Conservation (phyloP, 2,888 invertebrate species). For the Meteorus cinctellus region DNA sequence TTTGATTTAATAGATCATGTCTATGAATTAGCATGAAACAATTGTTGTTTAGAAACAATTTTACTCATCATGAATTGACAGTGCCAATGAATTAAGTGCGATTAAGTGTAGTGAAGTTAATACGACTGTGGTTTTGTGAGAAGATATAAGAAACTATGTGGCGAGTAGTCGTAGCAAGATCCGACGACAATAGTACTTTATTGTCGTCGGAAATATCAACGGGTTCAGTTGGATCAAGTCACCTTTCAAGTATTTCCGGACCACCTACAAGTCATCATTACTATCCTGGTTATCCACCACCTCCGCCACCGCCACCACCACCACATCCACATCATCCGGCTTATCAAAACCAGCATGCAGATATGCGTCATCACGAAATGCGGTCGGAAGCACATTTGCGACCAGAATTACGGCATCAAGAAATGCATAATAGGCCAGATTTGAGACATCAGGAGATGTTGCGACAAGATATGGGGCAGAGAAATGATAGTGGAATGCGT, state of each 20-base stretch:
- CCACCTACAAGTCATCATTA: constrained; percentile 60
- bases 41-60: neutral
- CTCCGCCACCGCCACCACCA: constrained; percentile 57
- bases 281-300: constrained; percentile 61
- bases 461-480: constrained; percentile 43
- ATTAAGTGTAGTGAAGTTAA: constrained; percentile 12
- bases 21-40: neutral
- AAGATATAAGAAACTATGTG: constrained; percentile 60
- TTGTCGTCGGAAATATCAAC: constrained; percentile 68
- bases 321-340: constrained; percentile 60
- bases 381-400: constrained; percentile 51
- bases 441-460: constrained; percentile 59
- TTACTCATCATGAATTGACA: neutral
- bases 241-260: constrained; percentile 57
- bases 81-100: neutral
- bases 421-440: constrained; percentile 59
- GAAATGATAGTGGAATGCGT: constrained; percentile 45
- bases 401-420: constrained; percentile 59
- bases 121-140: neutral
- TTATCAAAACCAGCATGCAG: constrained; percentile 62
- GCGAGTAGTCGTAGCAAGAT: constrained; percentile 70
- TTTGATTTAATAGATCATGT: no score
- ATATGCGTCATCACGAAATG: constrained; percentile 66
- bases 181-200: constrained; percentile 70
- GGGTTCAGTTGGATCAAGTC: constrained; percentile 56